Conservation (phyloP, 1,140 invertebrate genomes). For the Colletes gigas region DNA sequence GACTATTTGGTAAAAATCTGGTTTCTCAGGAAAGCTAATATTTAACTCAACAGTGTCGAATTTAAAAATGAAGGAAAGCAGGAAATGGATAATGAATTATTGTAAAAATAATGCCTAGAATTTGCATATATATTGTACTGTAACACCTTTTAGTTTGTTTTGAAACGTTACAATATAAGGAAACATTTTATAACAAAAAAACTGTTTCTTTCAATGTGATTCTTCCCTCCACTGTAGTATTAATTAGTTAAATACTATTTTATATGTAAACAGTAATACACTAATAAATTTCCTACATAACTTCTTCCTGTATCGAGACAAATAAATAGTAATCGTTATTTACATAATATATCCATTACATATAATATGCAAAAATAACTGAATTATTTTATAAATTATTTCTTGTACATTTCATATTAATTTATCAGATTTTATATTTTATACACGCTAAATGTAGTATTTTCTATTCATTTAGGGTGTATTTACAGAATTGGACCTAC, state of each 20-base stretch:
- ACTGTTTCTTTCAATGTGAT: constrained; percentile 14
- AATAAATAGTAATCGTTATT: constrained; percentile 49
- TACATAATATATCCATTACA: constrained; percentile 48
- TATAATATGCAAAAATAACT: constrained; percentile 55
- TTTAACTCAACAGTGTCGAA: constrained; percentile 63
- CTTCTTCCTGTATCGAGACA: constrained; percentile 11
- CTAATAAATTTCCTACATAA: constrained; percentile 22
- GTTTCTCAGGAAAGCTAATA: constrained; percentile 68
- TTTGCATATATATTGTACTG: constrained; percentile 79
- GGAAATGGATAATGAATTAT: constrained; percentile 72
- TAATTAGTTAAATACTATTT: neutral
- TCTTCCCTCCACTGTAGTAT: constrained; percentile 17
- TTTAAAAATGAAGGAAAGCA: constrained; percentile 64
- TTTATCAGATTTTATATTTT: constrained; percentile 27
- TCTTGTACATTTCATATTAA: constrained; percentile 28
- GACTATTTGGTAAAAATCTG: constrained; percentile 61
- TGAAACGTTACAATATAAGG: constrained; percentile 80
- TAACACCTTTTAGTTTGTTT: constrained; percentile 79
- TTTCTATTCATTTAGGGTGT: constrained; percentile 37
- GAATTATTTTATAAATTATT: constrained; percentile 41
- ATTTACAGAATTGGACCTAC: constrained; percentile 33
- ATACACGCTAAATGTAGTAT: constrained; percentile 43
- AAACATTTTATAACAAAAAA: constrained; percentile 79
- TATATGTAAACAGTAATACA: constrained; percentile 13
- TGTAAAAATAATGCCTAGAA: constrained; percentile 79